phyloP scores from a whole-genome alignment of 2,797 vertebrate species.

The Sebastes flavidus region DNA sequence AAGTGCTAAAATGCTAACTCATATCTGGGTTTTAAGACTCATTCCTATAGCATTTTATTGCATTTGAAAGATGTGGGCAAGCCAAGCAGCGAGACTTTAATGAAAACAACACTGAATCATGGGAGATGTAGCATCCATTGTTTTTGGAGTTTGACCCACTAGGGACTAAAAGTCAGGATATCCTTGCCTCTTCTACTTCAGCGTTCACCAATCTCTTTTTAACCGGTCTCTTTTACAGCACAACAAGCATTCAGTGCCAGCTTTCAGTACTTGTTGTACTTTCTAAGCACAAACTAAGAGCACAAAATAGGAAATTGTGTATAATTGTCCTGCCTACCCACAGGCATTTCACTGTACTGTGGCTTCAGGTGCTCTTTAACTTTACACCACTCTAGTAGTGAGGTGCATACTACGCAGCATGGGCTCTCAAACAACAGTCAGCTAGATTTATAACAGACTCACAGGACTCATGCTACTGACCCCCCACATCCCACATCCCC shows the following conservation, averaged over 20 bases:
- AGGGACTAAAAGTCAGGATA: background rate
- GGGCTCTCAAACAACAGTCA: slow-evolving; percentile 11
- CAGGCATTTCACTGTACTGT: background rate
- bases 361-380: slow-evolving; percentile 4
- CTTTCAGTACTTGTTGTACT: background rate
- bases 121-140: background rate
- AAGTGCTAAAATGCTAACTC: too few species aligned
- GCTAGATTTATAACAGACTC: slow-evolving; percentile 39
- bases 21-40: too few species aligned
- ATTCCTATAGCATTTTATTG: background rate
- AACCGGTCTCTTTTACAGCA: background rate
- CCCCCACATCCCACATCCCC: background rate
- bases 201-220: background rate
- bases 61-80: background rate
- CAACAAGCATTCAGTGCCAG: background rate
- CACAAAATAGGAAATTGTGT: background rate
- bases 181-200: background rate
- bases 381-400: background rate
- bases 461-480: slow-evolving; percentile 9
- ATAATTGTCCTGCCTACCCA: background rate
- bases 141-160: background rate
- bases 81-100: background rate
- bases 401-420: background rate
- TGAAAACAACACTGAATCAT: background rate
- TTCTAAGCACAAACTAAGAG: background rate